Evolutionary conservation across 2,888 invertebrate species (phyloP), one percentile per base, ranked within the genome.

Genomic region (Xestia rhomboidea): DNA sequence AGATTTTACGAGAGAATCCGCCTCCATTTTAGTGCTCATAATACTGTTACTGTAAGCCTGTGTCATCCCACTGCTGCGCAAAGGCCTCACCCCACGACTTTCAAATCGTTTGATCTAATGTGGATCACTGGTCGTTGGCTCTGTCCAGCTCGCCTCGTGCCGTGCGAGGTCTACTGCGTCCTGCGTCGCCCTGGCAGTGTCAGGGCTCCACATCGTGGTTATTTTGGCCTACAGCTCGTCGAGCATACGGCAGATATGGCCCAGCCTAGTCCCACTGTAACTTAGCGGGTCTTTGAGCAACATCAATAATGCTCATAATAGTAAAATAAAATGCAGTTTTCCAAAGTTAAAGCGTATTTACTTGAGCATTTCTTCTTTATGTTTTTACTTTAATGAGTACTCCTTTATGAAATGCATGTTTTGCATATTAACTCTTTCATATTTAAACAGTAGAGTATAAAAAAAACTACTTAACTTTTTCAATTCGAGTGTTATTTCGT

Each of bases 1-100:
- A 78, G 57, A 78, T 76, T 84, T 78, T 79, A 84, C 68, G 54
- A 63, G 57, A 34, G 34, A 30, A 68, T 54, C 21, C 8, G 51
- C 70, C 34, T 77, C 71, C 15, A 69, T 70, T 83, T 81, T 54
- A 72, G 72, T 44, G 44, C 63, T 77, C 18, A 27, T 71, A 62
- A 2, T 60, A 51, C 18, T 18, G 18, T 44, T 4, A 34, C 34
- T 34, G 34, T 34, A 34, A 4, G 34, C 5, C 41, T 10, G 41
- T 41, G 41, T 41, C 41, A 41, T 41, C 10, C 8, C 10, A 10
- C 41, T 8, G 41, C 2, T 10, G 10, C 11, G 41, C 41, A 10
- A 11, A 41, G 41, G 10, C 1, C 41, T 41, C 11, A 1, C 41
- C 34, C 0, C 8, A 41, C 1, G 41, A 41, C 46, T 46, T 46